These are phyloP conservation scores for Chrysolina oricalcia DNA, from an alignment of 2,888 invertebrate genomes.

Conservation along the genomic window DNA sequence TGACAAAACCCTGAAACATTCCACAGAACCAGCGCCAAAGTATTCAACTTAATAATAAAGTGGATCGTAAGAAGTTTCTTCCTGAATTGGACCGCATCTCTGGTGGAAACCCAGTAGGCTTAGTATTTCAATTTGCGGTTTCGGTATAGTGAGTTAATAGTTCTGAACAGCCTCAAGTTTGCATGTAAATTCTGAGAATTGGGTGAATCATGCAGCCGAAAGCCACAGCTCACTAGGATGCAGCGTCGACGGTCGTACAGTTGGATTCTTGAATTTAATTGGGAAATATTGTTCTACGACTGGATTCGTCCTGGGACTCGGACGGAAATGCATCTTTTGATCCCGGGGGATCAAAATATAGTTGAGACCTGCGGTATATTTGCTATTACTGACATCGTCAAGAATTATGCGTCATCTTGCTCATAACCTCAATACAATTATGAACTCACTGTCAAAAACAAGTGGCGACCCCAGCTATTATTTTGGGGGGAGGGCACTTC, in stretches of 20 bases:
- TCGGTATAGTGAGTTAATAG: conserved; percentile 23
- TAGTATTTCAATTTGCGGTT: conserved; percentile 30
- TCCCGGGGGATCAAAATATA: no score
- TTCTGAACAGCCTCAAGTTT: conserved; percentile 24
- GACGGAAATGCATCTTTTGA: no score
- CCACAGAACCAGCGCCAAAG: not conserved
- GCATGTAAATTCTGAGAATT: conserved; percentile 29
- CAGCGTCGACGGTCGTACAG: not conserved
- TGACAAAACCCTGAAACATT: not conserved
- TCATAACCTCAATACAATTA: no score
- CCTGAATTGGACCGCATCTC: not conserved
- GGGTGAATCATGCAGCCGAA: conserved; percentile 21
- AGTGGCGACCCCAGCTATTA: no score
- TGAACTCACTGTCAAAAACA: no score
- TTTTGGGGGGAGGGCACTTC: no score
- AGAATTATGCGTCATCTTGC: no score
- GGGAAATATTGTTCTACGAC: not conserved
- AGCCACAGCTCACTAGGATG: not conserved
- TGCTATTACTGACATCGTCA: no score
- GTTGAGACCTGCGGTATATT: no score
- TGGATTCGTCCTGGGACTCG: no score
- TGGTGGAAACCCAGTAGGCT: conserved; percentile 11
- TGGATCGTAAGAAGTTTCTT: not conserved
- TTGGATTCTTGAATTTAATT: not conserved
- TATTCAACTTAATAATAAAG: not conserved